Percentiles rank a stretch among this genome's conserved stretches.
Conservation (phyloP, 2,113 vertebrate species). For the Syngnathus typhle region DNA sequence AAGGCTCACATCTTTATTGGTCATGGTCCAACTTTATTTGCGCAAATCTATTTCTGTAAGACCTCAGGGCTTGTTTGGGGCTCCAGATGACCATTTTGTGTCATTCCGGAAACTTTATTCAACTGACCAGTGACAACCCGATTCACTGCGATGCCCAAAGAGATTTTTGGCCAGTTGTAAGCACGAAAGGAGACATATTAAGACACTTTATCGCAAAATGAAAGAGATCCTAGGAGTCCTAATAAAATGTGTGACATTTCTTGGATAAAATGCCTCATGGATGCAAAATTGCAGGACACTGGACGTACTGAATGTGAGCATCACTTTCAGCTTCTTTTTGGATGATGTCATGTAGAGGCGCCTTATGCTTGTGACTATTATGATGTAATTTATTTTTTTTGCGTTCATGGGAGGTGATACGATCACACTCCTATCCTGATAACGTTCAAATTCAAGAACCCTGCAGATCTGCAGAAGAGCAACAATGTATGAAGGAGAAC, state of each 20-base stretch:
- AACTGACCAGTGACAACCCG: not conserved
- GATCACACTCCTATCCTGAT: no score
- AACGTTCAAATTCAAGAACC: no score
- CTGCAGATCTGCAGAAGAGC: not conserved
- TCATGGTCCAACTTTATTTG: not conserved
- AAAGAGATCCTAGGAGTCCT: not conserved
- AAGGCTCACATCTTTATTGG: not conserved
- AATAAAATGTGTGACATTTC: not conserved
- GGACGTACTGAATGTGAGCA: no score
- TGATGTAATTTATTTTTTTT: no score
- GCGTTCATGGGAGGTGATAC: no score
- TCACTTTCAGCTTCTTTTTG: no score
- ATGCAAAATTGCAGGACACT: not conserved
- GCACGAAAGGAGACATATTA: not conserved
- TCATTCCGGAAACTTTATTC: not conserved
- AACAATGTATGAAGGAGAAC: conserved; percentile 40
- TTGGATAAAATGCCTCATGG: not conserved
- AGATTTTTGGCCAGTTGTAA: not conserved
- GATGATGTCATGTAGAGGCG: no score
- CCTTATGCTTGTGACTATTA: no score
- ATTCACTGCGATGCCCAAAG: not conserved
- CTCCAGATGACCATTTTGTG: not conserved
- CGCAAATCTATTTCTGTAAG: not conserved
- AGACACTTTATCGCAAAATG: not conserved
- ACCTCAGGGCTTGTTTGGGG: not conserved